Evolutionary conservation across 2,888 invertebrate species (phyloP).

Genomic region (Drosophila engyochracea): DNA sequence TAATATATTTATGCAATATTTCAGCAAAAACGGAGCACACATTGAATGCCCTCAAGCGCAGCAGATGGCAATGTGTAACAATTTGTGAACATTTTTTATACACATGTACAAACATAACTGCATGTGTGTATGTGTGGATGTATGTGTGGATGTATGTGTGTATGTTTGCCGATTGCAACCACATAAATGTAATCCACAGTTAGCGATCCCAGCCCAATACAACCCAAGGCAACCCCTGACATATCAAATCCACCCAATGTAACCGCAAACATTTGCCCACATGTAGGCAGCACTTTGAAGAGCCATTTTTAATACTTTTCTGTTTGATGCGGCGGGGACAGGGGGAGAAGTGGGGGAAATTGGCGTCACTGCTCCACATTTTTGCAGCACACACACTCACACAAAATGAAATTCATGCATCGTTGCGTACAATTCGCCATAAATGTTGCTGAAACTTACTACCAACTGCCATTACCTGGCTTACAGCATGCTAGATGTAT

Average conservation of each 20-base stretch:
- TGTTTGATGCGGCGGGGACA: neutral
- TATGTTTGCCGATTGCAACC: conserved; percentile 62
- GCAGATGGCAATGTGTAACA: conserved; percentile 47
- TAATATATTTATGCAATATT: conserved; percentile 30
- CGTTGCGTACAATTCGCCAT: conserved; percentile 77
- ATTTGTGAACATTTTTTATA: conserved; percentile 47
- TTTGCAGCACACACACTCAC: conserved; percentile 7
- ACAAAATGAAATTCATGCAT: conserved; percentile 77
- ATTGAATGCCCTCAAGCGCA: conserved; percentile 32
- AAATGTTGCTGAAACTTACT: conserved; percentile 72
- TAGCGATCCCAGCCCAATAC: conserved; percentile 40
- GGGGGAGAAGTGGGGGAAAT: neutral
- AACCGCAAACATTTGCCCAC: conserved; percentile 78
- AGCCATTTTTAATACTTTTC: conserved; percentile 74
- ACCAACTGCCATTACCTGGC: conserved; percentile 63
- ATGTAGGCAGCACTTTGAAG: conserved; percentile 77
- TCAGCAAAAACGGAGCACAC: conserved; percentile 22
- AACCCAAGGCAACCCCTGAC: conserved; percentile 20
- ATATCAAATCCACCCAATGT: conserved; percentile 27
- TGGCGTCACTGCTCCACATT: conserved; percentile 28
- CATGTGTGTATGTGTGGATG: conserved; percentile 2
- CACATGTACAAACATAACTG: neutral
- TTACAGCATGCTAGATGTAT: conserved; percentile 32
- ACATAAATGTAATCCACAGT: conserved; percentile 75
- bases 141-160: conserved; percentile 12